Conservation (phyloP, 37 sponge, comb jelly and placozoan species). For the Hormiphora californensis region DNA sequence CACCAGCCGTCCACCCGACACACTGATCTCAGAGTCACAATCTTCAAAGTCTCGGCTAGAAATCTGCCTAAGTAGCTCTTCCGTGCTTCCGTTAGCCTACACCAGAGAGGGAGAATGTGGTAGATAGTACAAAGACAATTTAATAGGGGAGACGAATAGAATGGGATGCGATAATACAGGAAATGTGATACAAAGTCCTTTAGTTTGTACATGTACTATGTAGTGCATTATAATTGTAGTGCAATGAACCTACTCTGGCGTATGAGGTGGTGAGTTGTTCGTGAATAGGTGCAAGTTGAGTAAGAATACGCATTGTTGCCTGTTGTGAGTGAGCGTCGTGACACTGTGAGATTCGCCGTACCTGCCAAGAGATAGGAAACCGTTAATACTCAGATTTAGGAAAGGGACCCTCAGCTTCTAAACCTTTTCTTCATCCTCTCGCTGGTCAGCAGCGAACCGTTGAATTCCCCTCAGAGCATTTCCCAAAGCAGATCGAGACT, state of each 20-base stretch:
- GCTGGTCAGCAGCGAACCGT: slow-evolving; percentile 37
- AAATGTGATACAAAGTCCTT: no score
- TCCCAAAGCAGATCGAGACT: not conserved
- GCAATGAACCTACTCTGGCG: not conserved
- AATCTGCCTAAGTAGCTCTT: not conserved
- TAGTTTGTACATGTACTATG: no score
- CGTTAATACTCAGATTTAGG: not conserved
- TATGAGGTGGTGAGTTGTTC: not conserved
- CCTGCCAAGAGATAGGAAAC: no score
- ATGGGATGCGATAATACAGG: no score
- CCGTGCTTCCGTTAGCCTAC: not conserved
- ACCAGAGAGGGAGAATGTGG: not conserved
- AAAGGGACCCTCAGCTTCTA: not conserved
- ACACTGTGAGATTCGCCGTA: not conserved
- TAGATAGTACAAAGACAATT: no score
- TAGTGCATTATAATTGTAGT: no score
- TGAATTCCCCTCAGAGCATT: not conserved
- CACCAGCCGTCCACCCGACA: not conserved
- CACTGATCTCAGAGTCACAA: not conserved
- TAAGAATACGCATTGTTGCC: not conserved
- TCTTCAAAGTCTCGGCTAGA: not conserved
- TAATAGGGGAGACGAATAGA: no score
- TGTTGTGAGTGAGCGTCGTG: not conserved
- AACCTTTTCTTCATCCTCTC: slow-evolving; percentile 14
- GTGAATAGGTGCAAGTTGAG: not conserved